Base-by-base conservation (phyloP, 2,888 invertebrate genomes). In the Apamea crenata region DNA sequence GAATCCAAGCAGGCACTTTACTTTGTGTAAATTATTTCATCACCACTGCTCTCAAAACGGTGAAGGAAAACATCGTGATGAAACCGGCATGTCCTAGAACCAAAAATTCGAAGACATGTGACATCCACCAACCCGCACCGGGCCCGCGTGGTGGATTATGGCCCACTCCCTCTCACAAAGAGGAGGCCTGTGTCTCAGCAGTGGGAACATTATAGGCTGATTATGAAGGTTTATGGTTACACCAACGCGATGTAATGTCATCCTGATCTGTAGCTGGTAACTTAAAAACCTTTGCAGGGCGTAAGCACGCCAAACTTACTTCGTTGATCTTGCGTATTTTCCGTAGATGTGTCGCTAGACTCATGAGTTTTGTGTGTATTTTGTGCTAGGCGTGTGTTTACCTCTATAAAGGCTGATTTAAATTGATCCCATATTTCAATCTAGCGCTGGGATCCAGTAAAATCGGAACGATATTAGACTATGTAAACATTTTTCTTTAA, bases 321-420 rank as follows among this genome's bases (percentile, higher is more conserved):
- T 21, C 65, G 36, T 32, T 10, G 3, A 36, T 36, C 12, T 63
- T 63, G 21, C 74, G 21, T 82, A 40, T 59, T 66, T 74, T 80
- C 74, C 1, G 82, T 80, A 80, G 82, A 82, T 80, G 80, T 80
- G 80, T 80, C 82, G 80, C 80, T 82, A 80, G 65, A 65, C 47
- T 21, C 69, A 65, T 7, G 18, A 47, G 16, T 50, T 18, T 53
- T 53, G 53, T 53, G 21, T 10, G 10, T 40, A 18, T n/a, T 67
- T 63, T 79, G 32, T 29, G 65, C 73, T 47, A 36, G 10, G n/a
- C 0, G 47, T 81, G 44, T 50, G n/a, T 65, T 61, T 36, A 18
- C 1, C 21, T 72, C 16, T 44, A 6, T 25, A 44, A 25, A 44
- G 73, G 14, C 18, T 32, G 18, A 63, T 63, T 32, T 63, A 18